These are phyloP conservation scores for Aplochiton taeniatus DNA, from an alignment of 2,797 vertebrate genomes.

Conservation along the genomic window DNA sequence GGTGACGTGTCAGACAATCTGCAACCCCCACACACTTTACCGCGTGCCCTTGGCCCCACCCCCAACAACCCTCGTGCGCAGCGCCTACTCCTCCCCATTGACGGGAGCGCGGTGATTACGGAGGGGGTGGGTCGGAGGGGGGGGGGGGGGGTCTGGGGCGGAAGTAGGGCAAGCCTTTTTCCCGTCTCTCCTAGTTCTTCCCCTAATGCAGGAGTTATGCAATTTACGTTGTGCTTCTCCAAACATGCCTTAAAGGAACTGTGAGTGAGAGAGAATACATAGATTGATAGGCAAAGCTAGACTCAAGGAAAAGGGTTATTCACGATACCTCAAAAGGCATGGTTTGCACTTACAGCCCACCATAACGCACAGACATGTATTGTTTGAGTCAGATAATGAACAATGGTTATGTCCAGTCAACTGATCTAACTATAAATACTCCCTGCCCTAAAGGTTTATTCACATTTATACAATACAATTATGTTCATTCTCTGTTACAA, in stretches of 20 bases:
- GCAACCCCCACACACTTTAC: slow-evolving; percentile 61
- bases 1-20: slow-evolving; percentile 79
- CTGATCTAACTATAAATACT: too few relatives aligned
- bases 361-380: too few relatives aligned
- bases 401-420: too few relatives aligned
- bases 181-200: slow-evolving; percentile 23
- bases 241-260: slow-evolving; percentile 32
- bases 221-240: slow-evolving; percentile 62
- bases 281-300: too few relatives aligned
- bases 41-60: slow-evolving; percentile 70
- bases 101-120: slow-evolving; percentile 50
- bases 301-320: background rate
- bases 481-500: too few relatives aligned
- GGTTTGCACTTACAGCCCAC: too few relatives aligned
- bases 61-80: slow-evolving; percentile 75
- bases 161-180: slow-evolving; percentile 63
- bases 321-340: too few relatives aligned
- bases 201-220: slow-evolving; percentile 69
- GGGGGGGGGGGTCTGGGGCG: slow-evolving; percentile 53
- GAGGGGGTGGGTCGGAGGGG: slow-evolving; percentile 28
- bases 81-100: slow-evolving; percentile 49
- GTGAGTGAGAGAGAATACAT: background rate
- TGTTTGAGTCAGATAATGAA: too few relatives aligned
- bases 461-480: too few relatives aligned
- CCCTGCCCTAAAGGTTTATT: too few relatives aligned